These are phyloP conservation scores for Boloria selene DNA, from an alignment of 2,888 invertebrate genomes.

Conservation along the genomic window DNA sequence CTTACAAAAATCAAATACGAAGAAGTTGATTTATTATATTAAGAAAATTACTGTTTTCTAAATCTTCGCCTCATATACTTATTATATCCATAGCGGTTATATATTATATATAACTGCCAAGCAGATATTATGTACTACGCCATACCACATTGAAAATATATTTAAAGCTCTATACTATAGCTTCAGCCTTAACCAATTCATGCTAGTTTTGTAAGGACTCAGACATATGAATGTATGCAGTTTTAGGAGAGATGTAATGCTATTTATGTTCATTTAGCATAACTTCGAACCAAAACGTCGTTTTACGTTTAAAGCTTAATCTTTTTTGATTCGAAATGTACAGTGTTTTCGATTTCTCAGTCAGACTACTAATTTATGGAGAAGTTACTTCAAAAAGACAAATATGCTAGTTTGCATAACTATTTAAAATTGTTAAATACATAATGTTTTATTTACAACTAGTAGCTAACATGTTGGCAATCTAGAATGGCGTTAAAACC, in stretches of 20 bases:
- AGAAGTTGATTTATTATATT: no score
- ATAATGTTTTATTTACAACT: no score
- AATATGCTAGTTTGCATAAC: no score
- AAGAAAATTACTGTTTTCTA: no score
- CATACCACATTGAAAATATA: neutral
- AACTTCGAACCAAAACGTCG: conserved; percentile 10
- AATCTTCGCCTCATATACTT: no score
- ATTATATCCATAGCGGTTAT: no score
- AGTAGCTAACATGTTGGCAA: neutral
- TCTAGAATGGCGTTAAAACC: no score
- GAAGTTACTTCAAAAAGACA: no score
- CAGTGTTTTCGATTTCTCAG: conserved; percentile 2
- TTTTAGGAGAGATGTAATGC: conserved; percentile 23
- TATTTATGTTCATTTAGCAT: conserved; percentile 26
- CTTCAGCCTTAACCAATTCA: conserved; percentile 16
- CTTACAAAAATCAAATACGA: no score
- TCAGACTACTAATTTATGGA: neutral
- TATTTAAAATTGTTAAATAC: no score
- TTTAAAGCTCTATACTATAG: conserved; percentile 2
- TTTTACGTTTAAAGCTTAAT: conserved; percentile 17
- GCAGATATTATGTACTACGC: no score
- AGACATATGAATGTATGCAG: conserved; percentile 16
- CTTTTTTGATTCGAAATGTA: conserved; percentile 15
- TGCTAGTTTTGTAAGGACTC: conserved; percentile 25
- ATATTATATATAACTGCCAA: no score